Conservation (phyloP, 2,888 invertebrate genomes). For the Diadromus collaris region DNA sequence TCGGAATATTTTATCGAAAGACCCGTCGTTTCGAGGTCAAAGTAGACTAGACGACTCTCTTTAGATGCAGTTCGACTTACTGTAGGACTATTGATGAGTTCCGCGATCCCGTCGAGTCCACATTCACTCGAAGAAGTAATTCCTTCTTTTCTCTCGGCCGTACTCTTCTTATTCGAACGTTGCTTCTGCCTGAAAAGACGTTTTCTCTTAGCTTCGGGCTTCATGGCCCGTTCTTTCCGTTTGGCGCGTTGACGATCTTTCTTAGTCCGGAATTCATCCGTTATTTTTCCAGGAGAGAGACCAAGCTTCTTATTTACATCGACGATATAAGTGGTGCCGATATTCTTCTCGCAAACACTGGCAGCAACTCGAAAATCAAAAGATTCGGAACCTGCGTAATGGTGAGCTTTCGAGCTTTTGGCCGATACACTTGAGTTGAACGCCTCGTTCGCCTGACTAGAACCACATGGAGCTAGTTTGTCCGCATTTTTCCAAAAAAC, state of each 20-base stretch:
- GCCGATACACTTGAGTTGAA: neutral
- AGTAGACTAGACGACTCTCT: neutral
- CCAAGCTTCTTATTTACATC: constrained; percentile 11
- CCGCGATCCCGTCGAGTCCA: neutral
- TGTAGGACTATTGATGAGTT: too few relatives aligned
- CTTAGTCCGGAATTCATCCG: constrained; percentile 14
- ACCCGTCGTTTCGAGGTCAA: too few relatives aligned
- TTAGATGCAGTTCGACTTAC: neutral
- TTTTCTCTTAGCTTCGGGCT: constrained; percentile 13
- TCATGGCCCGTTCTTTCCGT: neutral
- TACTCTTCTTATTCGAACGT: neutral
- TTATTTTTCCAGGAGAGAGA: constrained; percentile 4
- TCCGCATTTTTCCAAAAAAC: constrained; percentile 37
- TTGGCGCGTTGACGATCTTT: constrained; percentile 16
- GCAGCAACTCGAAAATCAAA: constrained; percentile 7
- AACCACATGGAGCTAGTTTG: constrained; percentile 52
- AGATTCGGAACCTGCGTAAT: constrained; percentile 15
- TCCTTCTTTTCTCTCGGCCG: constrained; percentile 24
- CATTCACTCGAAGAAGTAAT: constrained; percentile 24
- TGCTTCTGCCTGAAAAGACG: constrained; percentile 19
- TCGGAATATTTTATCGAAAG: neutral
- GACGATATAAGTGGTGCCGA: constrained; percentile 9
- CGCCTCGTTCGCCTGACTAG: constrained; percentile 54
- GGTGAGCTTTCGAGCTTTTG: constrained; percentile 10
- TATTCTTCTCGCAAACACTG: constrained; percentile 36